phyloP scores from a whole-genome alignment of 2,113 vertebrate species.

The Leiothrix lutea region DNA sequence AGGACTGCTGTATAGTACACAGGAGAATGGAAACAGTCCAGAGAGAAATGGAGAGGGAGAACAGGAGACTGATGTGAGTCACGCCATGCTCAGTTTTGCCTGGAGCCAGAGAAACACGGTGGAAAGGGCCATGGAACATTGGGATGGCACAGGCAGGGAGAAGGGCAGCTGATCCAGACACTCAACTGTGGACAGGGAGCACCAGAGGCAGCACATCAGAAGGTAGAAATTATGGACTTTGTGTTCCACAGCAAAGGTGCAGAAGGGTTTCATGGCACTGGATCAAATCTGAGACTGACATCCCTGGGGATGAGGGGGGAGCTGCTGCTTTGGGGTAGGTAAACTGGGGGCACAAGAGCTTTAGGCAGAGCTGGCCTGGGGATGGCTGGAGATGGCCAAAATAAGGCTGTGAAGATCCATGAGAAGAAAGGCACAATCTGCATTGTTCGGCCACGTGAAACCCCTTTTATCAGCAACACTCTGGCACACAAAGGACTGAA shows the following conservation, averaged over 20 bases:
- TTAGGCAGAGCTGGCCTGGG: neutral
- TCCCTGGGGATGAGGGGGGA: neutral
- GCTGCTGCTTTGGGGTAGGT: neutral
- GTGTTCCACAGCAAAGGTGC: neutral
- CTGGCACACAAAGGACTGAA: neutral
- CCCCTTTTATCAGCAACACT: neutral
- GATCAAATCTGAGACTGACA: fast-evolving
- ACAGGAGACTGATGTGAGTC: neutral
- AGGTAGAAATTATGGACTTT: neutral
- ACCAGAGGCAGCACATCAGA: neutral
- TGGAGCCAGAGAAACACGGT: neutral
- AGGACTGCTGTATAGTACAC: neutral
- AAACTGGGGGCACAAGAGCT: neutral
- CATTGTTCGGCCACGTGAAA: neutral
- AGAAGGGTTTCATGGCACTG: neutral
- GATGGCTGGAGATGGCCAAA: neutral
- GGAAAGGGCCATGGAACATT: fast-evolving
- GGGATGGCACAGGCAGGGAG: neutral
- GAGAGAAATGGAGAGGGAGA: neutral
- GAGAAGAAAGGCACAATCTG: neutral
- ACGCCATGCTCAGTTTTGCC: fast-evolving
- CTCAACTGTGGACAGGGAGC: fast-evolving
- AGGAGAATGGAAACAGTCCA: neutral
- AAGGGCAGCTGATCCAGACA: neutral
- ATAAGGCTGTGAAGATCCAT: neutral